Conservation (phyloP, 2,113 vertebrate genomes). For the Brachyistius frenatus region DNA sequence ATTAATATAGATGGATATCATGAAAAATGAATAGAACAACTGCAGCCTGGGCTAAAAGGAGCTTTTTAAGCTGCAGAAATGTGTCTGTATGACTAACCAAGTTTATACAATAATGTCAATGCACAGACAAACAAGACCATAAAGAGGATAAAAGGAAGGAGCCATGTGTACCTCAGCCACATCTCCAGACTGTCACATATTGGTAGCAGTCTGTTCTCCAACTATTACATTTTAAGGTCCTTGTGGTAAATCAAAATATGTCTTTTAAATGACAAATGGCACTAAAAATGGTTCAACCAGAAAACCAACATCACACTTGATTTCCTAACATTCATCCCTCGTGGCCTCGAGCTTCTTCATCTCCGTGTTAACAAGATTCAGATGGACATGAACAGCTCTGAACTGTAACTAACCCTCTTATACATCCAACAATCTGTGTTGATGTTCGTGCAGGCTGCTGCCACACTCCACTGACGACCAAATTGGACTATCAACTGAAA, state of each 20-base stretch:
- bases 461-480: conserved; percentile 63
- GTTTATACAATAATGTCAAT: too few relatives aligned
- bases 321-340: conserved; percentile 11
- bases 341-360: conserved; percentile 33
- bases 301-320: conserved; percentile 23
- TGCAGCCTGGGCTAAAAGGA: too few relatives aligned
- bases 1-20: too few relatives aligned
- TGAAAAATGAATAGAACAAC: too few relatives aligned
- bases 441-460: conserved; percentile 60
- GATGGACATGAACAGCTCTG: conserved; percentile 56
- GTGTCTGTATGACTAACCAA: too few relatives aligned
- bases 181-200: too few relatives aligned
- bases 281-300: conserved; percentile 3
- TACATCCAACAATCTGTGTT: conserved; percentile 61
- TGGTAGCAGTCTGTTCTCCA: too few relatives aligned
- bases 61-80: too few relatives aligned
- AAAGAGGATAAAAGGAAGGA: too few relatives aligned
- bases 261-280: conserved; percentile 5
- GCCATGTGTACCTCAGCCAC: too few relatives aligned
- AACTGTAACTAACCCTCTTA: conserved; percentile 73
- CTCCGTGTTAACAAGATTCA: conserved; percentile 18
- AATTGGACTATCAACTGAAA: conserved; percentile 78
- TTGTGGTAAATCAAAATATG: not conserved
- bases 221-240: not conserved
- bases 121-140: too few relatives aligned